Base-by-base conservation (phyloP, 1,140 invertebrate species). In the Lepidurus arcticus region DNA sequence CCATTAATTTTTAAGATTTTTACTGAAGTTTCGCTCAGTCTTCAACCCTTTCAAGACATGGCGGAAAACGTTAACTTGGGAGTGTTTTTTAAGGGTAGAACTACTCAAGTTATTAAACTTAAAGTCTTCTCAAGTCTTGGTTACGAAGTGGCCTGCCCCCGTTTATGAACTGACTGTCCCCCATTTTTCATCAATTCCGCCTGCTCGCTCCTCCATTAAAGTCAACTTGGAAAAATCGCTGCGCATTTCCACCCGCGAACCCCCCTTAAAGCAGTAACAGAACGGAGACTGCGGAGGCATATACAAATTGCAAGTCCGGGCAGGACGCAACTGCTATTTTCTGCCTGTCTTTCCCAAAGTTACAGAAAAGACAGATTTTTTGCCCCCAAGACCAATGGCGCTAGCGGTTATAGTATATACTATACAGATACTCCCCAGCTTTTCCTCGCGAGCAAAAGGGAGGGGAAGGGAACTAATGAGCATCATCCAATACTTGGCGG, bases 191-290 rank as follows among this genome's bases (percentile, higher is more conserved):
- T 5, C 53, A 21, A 65, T 65, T 65, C 53, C 21, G 53, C 53
- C 53, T 65, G 53, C 53, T 65, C 6, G 53, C 53, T 65, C 53
- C 53, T 65, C 53, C n/a, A 65, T 65, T 65, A 65, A 65, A 65
- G 53, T 65, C 53, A 65, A 65, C 9, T 65, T 65, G 53, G 53
- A 65, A 65, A 65, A 65, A 65, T 65, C 53, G 53, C 53, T 65
- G 53, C 53, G 53, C 53, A 65, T 65, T 65, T 65, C 53, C 53
- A 21, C 53, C 53, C 53, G 53, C 53, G 16, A 9, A 13, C 53
- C 53, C 8, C 53, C 53, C 53, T 65, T 0, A 21, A 21, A 9
- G 9, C 53, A 21, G 53, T 65, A 65, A 65, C 53, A 21, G 53
- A 65, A 3, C 45, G 53, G 34, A 34, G 34, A 34, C 21, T 9